Evolutionary conservation across 1,140 invertebrate genomes (phyloP), one percentile per base, ranked within the genome.

Genomic region (Adelges cooleyi): DNA sequence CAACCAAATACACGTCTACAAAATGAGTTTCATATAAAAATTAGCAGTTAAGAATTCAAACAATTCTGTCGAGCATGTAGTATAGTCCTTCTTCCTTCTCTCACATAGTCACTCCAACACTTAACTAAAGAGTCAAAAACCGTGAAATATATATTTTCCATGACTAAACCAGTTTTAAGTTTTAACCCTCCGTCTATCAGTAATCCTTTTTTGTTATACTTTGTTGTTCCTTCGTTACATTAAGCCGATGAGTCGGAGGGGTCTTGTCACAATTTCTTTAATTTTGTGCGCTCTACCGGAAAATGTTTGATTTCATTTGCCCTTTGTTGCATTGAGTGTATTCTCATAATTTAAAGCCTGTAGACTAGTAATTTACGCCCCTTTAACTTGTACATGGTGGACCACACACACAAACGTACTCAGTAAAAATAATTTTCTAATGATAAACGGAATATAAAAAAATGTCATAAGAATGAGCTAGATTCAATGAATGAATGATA

Each of bases 161-260:
- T 27, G 8, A 40, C n/a, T 33, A 56, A 56, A 56, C 38, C 38
- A 56, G 23, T 44, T 44, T 59, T 9, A 59, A 27, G 23, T 44
- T 44, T 54, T 4, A 59, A 27, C n/a, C 23, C 1, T 33, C 11
- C 29, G 11, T 33, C 11, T 33, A 6, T 11, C 11, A 33, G 29
- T 6, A 11, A 6, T 33, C n/a, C n/a, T 40, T 40, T n/a, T 17
- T 6, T 44, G 23, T 23, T 23, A 8, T 40, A n/a, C 11, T 33
- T 33, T 33, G 5, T 56, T 27, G 11, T 44, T 56, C n/a, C 8
- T 56, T 3, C 5, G 4, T 17, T 2, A 15, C 9, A 20, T 56
- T 8, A 36, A 53, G 23, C 5, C 8, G 18, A 20, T 18, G 17
- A 1, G 8, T 10, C 40, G n/a, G 13, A 1, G 1, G 20, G 15